Evolutionary conservation across 2,797 vertebrate species (phyloP), one percentile per base, ranked within the genome.

Genomic region (Acanthurus lineatus): DNA sequence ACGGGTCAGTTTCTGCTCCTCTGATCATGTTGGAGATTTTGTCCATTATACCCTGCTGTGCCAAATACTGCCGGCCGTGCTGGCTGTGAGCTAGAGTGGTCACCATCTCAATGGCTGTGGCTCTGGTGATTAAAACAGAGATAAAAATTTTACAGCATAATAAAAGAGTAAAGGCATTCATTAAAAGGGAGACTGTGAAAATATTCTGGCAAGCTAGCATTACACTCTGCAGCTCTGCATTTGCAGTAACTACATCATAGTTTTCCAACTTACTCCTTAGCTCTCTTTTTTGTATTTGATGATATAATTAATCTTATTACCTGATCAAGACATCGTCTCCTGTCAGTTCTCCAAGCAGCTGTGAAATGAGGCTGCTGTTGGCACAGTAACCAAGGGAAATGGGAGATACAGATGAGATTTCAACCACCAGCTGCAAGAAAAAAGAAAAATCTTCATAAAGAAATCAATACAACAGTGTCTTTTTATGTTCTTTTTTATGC

Each of bases 11-110:
- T 22, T 98, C 96, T 1, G 98, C 97, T 3, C 96, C 97, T n/a
- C 95, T 91, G 47, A 99, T 97, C 95, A 99, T 98, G 91, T 98
- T 98, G 7, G 98, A 97, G 87, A 99, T 95, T 85, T 95, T 97
- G 69, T 98, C 96, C 28, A 97, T 97, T 62, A 97, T 89, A 28
- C 98, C 98, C 78, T 99, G 97, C 57, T 97, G 96, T 44, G 96
- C 93, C 72, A 99, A 94, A 86, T 96, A 97, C 82, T 96, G 97
- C 0, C 97, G 94, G 2, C 98, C 97, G 4, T 99, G 98, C 1
- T 94, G 93, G 59, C 94, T 96, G 49, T 92, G 91, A 10, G 97
- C 96, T 53, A 99, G 88, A 0, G 89, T 89, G 0, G 97, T 98
- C 85, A 99, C 95, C 97, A 97, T 99, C 93, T 99, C 98, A 67